Evolutionary conservation across 92 coral and sea anemone species (phyloP), one percentile per base, ranked within the genome.

Genomic region (Scolanthus callimorphus): DNA sequence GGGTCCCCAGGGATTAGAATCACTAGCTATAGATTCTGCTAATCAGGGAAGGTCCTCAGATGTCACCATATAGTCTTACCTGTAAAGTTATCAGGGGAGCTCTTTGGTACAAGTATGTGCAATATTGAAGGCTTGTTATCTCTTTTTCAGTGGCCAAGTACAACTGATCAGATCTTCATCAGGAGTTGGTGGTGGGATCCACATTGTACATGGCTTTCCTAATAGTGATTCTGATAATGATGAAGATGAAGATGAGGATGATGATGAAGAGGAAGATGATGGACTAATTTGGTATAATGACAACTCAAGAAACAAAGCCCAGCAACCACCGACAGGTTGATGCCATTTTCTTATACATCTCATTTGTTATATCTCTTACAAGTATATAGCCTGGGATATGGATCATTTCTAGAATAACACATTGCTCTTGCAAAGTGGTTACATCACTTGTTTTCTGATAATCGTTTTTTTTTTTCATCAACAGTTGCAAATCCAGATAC

Each of bases 101-200:
- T n/a, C n/a, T n/a, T n/a, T n/a, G n/a, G n/a, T n/a, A n/a, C n/a
- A n/a, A n/a, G n/a, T n/a, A n/a, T n/a, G n/a, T n/a, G n/a, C n/a
- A n/a, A n/a, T n/a, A n/a, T n/a, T n/a, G n/a, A n/a, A n/a, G n/a
- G n/a, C n/a, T n/a, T n/a, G n/a, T n/a, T n/a, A n/a, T n/a, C n/a
- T n/a, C n/a, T n/a, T 46, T 11, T 20, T 19, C 27, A 87, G 96
- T 69, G 90, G 96, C 15, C 96, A 87, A 62, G 90, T 84, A 31
- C 96, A 88, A 56, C 57, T 87, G 39, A 76, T 87, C 29, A 61
- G 90, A 24, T 78, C 96, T 29, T 57, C 79, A 22, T 24, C 62
- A 31, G 84, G 77, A n/a, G 81, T 66, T 44, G 86, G 83, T 20
- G 68, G 95, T 44, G 90, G 90, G 1, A 83, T 83, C 30, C 90